A percentile compares a stretch with the other conserved stretches of the same genome.
phyloP scores from a whole-genome alignment of 2,113 vertebrate species.

The Eublepharis macularius region DNA sequence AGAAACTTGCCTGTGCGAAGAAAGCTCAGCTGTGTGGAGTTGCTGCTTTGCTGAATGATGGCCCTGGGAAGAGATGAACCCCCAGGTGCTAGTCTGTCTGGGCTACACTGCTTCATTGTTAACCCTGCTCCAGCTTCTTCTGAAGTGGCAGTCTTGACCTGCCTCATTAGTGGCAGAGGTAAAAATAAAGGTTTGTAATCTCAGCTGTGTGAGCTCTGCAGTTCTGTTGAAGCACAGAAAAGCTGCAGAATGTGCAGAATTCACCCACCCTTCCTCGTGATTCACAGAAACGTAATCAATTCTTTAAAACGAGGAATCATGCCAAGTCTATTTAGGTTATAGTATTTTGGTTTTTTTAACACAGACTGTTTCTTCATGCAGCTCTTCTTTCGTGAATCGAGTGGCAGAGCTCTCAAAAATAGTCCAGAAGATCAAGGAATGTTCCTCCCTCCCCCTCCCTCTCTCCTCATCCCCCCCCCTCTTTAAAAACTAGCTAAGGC shows the following conservation, averaged over 20 bases:
- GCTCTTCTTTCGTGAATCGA: not conserved
- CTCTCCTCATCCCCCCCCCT: no score
- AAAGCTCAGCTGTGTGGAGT: not conserved
- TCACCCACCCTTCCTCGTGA: not conserved
- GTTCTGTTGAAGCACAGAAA: not conserved
- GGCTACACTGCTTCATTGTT: not conserved
- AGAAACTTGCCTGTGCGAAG: not conserved
- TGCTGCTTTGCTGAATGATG: not conserved
- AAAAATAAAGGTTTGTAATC: not conserved
- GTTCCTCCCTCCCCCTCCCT: not conserved
- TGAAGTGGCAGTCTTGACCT: not conserved
- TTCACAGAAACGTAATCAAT: not conserved
- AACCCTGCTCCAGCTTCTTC: not conserved
- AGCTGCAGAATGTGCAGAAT: not conserved
- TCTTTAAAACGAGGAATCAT: not conserved
- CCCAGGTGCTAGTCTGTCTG: not conserved
- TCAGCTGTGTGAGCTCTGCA: not conserved
- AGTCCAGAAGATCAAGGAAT: not conserved
- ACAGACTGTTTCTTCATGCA: not conserved
- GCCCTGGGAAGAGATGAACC: not conserved
- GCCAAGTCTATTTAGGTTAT: not conserved
- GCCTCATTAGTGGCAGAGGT: not conserved
- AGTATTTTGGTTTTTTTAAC: not conserved
- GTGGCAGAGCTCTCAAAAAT: not conserved
- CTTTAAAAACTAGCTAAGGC: not conserved